These are phyloP conservation scores for Sisyra terminalis DNA, from an alignment of 2,888 invertebrate genomes.

Conservation along the genomic window DNA sequence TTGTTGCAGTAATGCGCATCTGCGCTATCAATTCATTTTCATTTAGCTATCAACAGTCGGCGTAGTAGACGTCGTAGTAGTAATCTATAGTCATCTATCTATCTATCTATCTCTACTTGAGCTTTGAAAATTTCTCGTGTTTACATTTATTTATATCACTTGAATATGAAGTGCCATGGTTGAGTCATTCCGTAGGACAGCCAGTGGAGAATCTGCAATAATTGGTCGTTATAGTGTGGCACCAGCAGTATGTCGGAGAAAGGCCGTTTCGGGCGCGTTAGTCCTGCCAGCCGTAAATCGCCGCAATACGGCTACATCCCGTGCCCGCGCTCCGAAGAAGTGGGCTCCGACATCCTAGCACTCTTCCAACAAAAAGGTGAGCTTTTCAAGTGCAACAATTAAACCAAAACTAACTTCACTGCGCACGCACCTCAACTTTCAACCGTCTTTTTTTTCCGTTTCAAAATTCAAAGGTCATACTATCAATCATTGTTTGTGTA, in stretches of 20 bases:
- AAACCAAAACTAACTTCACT: not conserved
- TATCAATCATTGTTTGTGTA: no score
- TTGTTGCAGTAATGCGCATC: no score
- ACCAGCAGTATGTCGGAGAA: slow-evolving; percentile 7
- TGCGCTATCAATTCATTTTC: no score
- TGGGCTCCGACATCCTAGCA: slow-evolving; percentile 31
- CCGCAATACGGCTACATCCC: slow-evolving; percentile 34
- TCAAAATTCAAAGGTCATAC: no score
- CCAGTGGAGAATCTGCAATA: no score
- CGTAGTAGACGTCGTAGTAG: no score
- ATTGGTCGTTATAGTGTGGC: no score
- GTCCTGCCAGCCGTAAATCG: slow-evolving; percentile 14
- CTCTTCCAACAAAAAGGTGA: slow-evolving; percentile 18
- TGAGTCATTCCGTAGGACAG: not conserved
- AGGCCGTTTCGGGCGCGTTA: slow-evolving; percentile 7
- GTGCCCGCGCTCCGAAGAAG: slow-evolving; percentile 34
- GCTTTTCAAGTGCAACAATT: not conserved
- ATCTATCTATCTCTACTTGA: no score
- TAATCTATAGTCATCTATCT: no score
- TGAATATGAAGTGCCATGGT: not conserved
- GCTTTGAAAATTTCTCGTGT: not conserved
- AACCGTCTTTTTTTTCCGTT: no score
- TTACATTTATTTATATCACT: not conserved
- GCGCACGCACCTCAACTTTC: no score
- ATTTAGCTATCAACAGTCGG: no score